These are phyloP conservation scores for Synergus itoensis DNA, from an alignment of 2,888 invertebrate genomes.

Conservation along the genomic window DNA sequence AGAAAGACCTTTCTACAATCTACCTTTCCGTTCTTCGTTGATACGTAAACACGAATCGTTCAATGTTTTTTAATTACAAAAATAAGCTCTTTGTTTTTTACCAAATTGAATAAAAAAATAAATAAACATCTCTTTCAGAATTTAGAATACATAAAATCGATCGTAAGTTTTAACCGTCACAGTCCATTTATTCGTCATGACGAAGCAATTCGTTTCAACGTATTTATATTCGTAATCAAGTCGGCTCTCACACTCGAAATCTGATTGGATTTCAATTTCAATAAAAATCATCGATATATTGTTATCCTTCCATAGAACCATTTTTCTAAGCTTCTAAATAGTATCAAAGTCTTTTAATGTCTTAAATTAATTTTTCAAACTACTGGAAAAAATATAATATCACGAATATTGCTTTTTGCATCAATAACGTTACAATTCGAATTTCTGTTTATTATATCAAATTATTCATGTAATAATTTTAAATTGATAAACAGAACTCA, in stretches of 20 bases:
- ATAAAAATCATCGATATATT: constrained; percentile 3
- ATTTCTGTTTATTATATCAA: too few species aligned
- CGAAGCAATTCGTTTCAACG: neutral
- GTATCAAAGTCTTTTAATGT: neutral
- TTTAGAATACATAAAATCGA: neutral
- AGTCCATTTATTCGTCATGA: neutral
- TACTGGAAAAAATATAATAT: neutral
- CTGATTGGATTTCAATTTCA: neutral
- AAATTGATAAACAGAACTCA: neutral
- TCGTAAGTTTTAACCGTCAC: neutral
- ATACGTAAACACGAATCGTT: neutral
- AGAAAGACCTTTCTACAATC: neutral
- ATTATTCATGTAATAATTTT: too few species aligned
- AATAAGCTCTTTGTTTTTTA: too few species aligned
- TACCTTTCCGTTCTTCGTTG: neutral
- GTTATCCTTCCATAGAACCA: neutral
- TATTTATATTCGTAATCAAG: neutral
- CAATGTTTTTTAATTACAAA: too few species aligned
- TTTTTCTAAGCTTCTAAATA: neutral
- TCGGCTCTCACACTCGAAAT: neutral
- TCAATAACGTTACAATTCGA: neutral
- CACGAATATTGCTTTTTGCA: neutral
- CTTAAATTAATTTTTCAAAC: neutral
- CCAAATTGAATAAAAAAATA: too few species aligned
- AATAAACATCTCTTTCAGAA: too few species aligned